Conservation (phyloP, 2,797 vertebrate species). For the Etheostoma nigrum region DNA sequence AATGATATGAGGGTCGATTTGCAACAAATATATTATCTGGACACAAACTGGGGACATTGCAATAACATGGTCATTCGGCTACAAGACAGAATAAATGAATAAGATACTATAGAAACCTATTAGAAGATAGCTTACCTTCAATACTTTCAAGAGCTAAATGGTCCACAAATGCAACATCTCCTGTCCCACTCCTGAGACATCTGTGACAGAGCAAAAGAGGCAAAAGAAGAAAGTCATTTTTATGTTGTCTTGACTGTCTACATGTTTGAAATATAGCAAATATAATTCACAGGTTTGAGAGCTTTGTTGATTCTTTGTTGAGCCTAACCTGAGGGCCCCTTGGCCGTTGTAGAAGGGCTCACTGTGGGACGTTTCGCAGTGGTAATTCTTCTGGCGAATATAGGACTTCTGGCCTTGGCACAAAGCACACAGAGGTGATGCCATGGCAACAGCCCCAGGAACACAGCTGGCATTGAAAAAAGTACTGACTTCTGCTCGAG, state of each 20-base stretch:
- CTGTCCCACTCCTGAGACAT: slow-evolving; percentile 88
- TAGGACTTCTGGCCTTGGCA: slow-evolving; percentile 92
- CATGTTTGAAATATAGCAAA: not conserved
- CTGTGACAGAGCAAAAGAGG: slow-evolving; percentile 70
- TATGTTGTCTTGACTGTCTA: not conserved
- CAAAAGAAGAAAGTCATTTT: slow-evolving; percentile 46
- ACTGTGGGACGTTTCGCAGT: slow-evolving; percentile 90
- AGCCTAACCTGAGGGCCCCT: slow-evolving; percentile 90
- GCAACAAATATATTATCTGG: not conserved
- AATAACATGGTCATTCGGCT: too few relatives aligned
- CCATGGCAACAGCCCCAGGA: slow-evolving; percentile 87
- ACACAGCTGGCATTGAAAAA: slow-evolving; percentile 92
- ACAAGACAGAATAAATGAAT: not conserved
- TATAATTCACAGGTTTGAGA: slow-evolving; percentile 36
- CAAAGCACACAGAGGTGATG: slow-evolving; percentile 84
- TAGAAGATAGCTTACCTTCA: slow-evolving; percentile 79
- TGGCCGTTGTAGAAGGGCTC: slow-evolving; percentile 92
- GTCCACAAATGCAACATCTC: slow-evolving; percentile 93
- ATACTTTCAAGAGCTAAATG: slow-evolving; percentile 85
- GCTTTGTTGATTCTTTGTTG: slow-evolving; percentile 17
- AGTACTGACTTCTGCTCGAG: slow-evolving; percentile 82
- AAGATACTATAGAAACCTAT: not conserved
- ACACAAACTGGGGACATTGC: too few relatives aligned
- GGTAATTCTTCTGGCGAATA: slow-evolving; percentile 88
- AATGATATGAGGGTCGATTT: not conserved